Conservation (phyloP, 53 echinoderm and acorn worm species). For the Echinarachnius parma region DNA sequence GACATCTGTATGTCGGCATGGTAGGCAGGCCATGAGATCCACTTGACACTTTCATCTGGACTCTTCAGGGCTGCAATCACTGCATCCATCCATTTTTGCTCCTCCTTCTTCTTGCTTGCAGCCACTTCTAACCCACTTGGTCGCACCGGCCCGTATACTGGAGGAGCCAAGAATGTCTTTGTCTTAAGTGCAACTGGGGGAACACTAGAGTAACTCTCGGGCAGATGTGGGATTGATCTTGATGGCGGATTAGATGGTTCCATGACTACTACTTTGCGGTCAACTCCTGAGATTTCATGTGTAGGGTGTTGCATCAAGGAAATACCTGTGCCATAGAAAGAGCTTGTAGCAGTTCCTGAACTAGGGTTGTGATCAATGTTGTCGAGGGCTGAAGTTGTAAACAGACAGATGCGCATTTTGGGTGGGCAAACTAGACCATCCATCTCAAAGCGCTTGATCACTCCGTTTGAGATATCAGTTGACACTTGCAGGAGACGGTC, state of each 20-base stretch:
- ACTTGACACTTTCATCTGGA: no score
- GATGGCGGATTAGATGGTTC: neutral
- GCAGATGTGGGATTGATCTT: neutral
- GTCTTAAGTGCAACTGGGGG: conserved; percentile 10
- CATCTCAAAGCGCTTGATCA: conserved; percentile 28
- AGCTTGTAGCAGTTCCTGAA: conserved; percentile 34
- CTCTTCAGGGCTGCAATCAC: no score
- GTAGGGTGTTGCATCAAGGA: conserved; percentile 27
- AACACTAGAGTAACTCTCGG: conserved; percentile 1
- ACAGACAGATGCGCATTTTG: conserved; percentile 12
- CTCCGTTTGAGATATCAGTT: conserved; percentile 8
- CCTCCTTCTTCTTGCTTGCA: neutral
- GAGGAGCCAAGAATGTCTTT: neutral
- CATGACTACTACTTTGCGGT: neutral
- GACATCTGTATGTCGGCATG: neutral
- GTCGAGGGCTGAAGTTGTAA: conserved; percentile 46
- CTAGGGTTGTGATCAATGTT: conserved; percentile 55
- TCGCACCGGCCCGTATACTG: conserved; percentile 18
- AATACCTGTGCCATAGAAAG: conserved; percentile 50
- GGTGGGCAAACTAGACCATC: conserved; percentile 44
- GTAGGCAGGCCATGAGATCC: conserved; percentile 40
- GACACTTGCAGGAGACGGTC: conserved; percentile 36
- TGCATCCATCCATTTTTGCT: conserved; percentile 9
- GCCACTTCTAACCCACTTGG: neutral
- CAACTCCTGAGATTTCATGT: neutral